Percentiles rank a stretch among this genome's conserved stretches.
phyloP scores from a whole-genome alignment of 2,888 invertebrate genomes.

The Chrysolina americana region DNA sequence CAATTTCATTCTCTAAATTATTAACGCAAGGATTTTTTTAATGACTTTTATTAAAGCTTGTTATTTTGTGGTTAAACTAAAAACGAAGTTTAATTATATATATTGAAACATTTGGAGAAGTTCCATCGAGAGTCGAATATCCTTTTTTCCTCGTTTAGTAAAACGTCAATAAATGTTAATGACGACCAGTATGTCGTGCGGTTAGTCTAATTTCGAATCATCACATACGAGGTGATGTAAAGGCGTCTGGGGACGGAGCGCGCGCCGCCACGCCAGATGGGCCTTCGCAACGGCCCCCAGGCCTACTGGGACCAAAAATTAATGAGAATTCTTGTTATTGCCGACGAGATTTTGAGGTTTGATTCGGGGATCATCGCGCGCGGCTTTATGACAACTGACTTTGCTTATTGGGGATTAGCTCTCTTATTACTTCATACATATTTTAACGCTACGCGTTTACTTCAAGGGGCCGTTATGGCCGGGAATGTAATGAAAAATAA shows the following conservation, averaged over 20 bases:
- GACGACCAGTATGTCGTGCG: slow-evolving; percentile 61
- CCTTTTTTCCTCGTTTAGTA: slow-evolving; percentile 32
- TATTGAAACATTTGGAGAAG: too few relatives aligned
- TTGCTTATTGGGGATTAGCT: slow-evolving; percentile 47
- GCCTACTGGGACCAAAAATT: slow-evolving; percentile 59
- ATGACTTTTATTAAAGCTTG: too few relatives aligned
- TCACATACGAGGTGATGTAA: slow-evolving; percentile 59
- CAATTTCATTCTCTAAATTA: too few relatives aligned
- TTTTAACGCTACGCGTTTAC: slow-evolving; percentile 38
- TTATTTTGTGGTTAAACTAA: too few relatives aligned
- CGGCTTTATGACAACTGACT: slow-evolving; percentile 41
- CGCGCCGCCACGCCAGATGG: slow-evolving; percentile 55
- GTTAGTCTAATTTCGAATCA: slow-evolving; percentile 65
- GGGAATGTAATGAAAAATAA: slow-evolving; percentile 38
- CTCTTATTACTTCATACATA: slow-evolving; percentile 49
- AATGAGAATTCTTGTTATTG: slow-evolving; percentile 66
- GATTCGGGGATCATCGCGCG: slow-evolving; percentile 60
- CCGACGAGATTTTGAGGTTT: slow-evolving; percentile 60
- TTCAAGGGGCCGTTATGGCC: slow-evolving; percentile 36
- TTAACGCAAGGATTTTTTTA: too few relatives aligned
- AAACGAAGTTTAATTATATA: too few relatives aligned
- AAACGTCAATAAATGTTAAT: slow-evolving; percentile 55
- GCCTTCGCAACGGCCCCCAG: slow-evolving; percentile 53
- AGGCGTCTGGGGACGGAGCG: slow-evolving; percentile 53
- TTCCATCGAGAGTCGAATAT: neutral